Evolutionary conservation across 2,888 invertebrate species (phyloP), one percentile per base, ranked within the genome.

Genomic region (Hofmannophila pseudospretella): DNA sequence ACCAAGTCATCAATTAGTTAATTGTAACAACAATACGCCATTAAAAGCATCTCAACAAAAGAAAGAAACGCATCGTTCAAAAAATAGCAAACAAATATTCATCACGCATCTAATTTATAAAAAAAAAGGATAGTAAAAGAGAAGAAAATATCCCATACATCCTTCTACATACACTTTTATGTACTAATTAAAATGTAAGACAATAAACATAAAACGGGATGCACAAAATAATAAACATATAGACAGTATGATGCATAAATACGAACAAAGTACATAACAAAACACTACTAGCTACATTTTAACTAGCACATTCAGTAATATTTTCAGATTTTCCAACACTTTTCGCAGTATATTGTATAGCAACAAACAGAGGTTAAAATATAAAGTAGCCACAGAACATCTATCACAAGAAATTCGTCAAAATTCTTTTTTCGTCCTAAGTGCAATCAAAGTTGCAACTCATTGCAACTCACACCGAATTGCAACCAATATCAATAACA

Each of bases 291-390:
- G 58, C 75, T 75, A 80, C 78, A 78, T 75, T 79, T 78, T 68
- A 77, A 80, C 74, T 77, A 77, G 77, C 77, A 80, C 76, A 78
- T 75, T 72, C 67, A 59, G 76, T 78, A 78, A 77, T 64, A 79
- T 77, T 79, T 80, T 78, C 78, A 79, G 78, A 80, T 79, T 71
- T 61, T 41, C 36, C 22, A 31, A 25, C 36, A 35, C 31, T 44
- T 29, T n/a, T 36, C 13, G 12, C 19, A n/a, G n/a, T n/a, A n/a
- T n/a, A n/a, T n/a, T n/a, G n/a, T n/a, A n/a, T n/a, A n/a, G n/a
- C n/a, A n/a, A n/a, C n/a, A n/a, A n/a, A n/a, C n/a, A n/a, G n/a
- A n/a, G n/a, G n/a, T n/a, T n/a, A n/a, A n/a, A n/a, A n/a, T n/a
- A n/a, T n/a, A n/a, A n/a, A n/a, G n/a, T n/a, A n/a, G n/a, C n/a